A percentile compares a stretch with the other conserved stretches of the same genome.
Conservation (phyloP, 2,797 vertebrate species). For the Lithobates pipiens region DNA sequence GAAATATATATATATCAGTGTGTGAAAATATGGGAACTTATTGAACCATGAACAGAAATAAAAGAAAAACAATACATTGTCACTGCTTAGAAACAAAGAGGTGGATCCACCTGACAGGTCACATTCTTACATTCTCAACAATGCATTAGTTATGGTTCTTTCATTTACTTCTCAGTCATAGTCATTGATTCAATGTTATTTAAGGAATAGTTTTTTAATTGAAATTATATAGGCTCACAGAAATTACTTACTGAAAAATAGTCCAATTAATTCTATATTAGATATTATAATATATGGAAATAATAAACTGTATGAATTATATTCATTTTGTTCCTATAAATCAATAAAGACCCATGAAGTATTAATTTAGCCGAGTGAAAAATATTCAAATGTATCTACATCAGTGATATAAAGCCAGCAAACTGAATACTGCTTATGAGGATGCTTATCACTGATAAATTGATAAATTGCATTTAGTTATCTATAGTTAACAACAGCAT, state of each 20-base stretch:
- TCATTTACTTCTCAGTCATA: conserved; percentile 59
- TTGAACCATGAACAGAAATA: conserved; percentile 69
- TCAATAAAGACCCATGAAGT: too few species aligned
- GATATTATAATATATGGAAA: too few species aligned
- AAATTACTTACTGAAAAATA: background rate
- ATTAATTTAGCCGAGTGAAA: too few species aligned
- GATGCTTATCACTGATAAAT: too few species aligned
- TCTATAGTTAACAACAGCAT: too few species aligned
- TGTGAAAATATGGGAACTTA: conserved; percentile 51
- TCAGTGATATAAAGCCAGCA: too few species aligned
- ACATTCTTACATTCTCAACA: conserved; percentile 73
- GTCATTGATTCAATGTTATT: background rate
- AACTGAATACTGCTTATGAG: too few species aligned
- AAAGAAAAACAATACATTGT: conserved; percentile 76
- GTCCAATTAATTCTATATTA: too few species aligned
- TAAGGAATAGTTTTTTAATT: background rate
- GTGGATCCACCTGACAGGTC: conserved; percentile 76
- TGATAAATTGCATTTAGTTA: too few species aligned
- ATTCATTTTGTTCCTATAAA: too few species aligned
- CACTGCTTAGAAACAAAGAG: conserved; percentile 85
- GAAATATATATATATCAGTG: conserved; percentile 62
- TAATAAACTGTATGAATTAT: too few species aligned
- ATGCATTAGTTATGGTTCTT: conserved; percentile 73
- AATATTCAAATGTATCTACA: too few species aligned
- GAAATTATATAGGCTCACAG: background rate